Evolutionary conservation across 2,113 vertebrate genomes (phyloP).

Genomic region (Coracopsis vasa): DNA sequence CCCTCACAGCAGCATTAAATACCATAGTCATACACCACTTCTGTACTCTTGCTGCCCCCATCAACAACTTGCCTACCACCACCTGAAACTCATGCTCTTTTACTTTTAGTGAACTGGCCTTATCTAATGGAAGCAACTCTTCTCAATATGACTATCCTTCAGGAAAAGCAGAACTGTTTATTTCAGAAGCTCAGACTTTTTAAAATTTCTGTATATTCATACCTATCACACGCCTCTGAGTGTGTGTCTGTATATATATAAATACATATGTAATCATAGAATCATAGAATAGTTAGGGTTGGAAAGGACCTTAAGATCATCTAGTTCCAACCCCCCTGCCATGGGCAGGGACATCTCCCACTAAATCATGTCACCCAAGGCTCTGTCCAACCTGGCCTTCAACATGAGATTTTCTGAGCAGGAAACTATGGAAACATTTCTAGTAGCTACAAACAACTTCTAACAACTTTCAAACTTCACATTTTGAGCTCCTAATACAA

Average conservation of each 20-base stretch:
- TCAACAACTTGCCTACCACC: background rate
- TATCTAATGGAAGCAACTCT: rapidly evolving
- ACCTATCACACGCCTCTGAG: rapidly evolving
- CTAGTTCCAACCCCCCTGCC: too few relatives aligned
- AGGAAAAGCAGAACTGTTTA: background rate
- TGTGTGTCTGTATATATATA: background rate
- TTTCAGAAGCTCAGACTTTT: background rate
- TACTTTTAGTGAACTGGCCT: background rate
- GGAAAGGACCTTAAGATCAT: too few relatives aligned
- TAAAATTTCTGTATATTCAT: background rate
- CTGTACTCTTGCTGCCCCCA: background rate
- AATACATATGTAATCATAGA: background rate
- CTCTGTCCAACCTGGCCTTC: too few relatives aligned
- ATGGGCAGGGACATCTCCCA: too few relatives aligned
- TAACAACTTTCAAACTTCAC: background rate
- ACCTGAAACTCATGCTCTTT: rapidly evolving
- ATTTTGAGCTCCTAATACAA: background rate
- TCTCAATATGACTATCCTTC: background rate
- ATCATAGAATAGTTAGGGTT: too few relatives aligned
- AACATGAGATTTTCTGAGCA: background rate
- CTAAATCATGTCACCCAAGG: too few relatives aligned
- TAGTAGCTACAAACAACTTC: background rate
- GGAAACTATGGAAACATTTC: background rate
- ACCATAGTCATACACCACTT: background rate
- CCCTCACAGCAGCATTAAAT: background rate